Evolutionary conservation across 2,888 invertebrate genomes (phyloP), one percentile per base, ranked within the genome.

Genomic region (Eumerus sabulonum): DNA sequence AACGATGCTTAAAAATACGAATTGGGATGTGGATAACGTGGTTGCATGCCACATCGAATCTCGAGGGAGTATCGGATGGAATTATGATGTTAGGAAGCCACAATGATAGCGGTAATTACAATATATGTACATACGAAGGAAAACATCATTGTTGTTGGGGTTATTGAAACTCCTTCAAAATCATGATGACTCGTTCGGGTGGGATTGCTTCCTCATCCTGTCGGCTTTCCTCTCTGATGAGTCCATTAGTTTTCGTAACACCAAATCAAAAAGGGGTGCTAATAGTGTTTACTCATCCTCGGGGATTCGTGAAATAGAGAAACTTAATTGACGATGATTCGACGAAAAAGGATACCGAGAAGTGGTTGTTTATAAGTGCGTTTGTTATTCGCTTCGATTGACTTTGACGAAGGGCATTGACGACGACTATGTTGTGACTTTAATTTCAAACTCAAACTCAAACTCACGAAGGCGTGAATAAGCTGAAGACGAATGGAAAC

Each of bases 1-100:
- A n/a, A n/a, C 67, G 67, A 63, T 53, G 47, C 47, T 51, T n/a
- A 72, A 72, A 76, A 77, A 72, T 71, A 72, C 72, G 72, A 72
- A 66, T 44, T 59, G 57, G 13, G 27, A 40, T 40, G 40, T 40
- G 40, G 40, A 27, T 27, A 27, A 7, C 27, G 44, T 51, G 47
- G 44, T 36, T 47, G 35, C 51, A 36, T 51, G 40, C 35, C 3
- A 4, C 1, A 40, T 48, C 16, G 9, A 18, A 7, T 27, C 66
- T 62, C 77, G 35, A 14, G 67, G 72, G 71, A 66, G 68, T 57
- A 53, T 60, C 62, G 64, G 45, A 50, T 45, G n/a, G n/a, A n/a
- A 40, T 40, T 40, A 40, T n/a, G 40, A 76, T 62, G 72, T 62
- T 67, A 63, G 62, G 72, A 63, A 72, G 77, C 67, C 72, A 50